Conservation (phyloP, 37 sponge, comb jelly and placozoan genomes). For the Chondrosia reniformis region DNA sequence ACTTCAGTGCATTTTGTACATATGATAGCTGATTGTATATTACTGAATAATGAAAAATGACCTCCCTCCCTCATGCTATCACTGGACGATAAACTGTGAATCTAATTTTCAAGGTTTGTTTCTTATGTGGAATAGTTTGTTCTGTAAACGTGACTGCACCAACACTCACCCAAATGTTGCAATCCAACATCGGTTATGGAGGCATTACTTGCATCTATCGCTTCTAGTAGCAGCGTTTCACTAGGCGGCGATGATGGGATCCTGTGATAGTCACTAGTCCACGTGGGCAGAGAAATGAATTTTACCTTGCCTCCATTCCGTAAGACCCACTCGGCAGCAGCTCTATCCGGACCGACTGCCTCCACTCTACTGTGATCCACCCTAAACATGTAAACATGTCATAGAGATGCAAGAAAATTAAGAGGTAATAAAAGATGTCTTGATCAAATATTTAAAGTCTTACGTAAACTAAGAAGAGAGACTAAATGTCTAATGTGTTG, state of each 20-base stretch:
- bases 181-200: constrained; percentile 55
- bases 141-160: background rate
- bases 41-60: no score
- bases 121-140: background rate
- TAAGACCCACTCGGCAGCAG: constrained; percentile 76
- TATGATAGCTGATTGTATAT: no score
- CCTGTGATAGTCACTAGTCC: constrained; percentile 62
- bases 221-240: constrained; percentile 19
- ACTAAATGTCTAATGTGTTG: no score
- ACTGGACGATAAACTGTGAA: no score
- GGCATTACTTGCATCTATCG: constrained; percentile 41
- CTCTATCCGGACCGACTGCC: constrained; percentile 63
- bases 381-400: constrained; percentile 17
- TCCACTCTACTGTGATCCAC: constrained; percentile 55
- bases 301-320: constrained; percentile 67
- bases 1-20: no score
- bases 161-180: constrained; percentile 62
- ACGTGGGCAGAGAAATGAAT: constrained; percentile 30
- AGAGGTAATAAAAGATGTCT: no score
- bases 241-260: constrained; percentile 32
- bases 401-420: no score
- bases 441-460: no score
- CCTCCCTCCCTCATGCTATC: no score
- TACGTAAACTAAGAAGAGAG: no score
- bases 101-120: no score